Conservation (phyloP, 2,888 invertebrate genomes). For the Meta bourneti region DNA sequence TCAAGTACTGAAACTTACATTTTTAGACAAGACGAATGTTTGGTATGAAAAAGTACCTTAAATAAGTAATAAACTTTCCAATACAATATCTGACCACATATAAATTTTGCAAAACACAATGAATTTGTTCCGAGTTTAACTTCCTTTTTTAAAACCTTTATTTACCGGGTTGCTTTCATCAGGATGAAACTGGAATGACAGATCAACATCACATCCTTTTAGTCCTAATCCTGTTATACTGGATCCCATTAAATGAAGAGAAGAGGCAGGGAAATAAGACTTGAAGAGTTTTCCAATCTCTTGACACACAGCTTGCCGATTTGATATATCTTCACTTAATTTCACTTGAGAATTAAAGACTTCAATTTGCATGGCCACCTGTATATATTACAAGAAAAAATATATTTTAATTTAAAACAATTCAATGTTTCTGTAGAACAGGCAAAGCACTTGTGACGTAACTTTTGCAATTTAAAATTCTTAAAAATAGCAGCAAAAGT, state of each 20-base stretch:
- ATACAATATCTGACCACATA: no score
- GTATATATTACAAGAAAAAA: neutral
- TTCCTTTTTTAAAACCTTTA: no score
- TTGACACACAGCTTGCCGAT: slow-evolving; percentile 12
- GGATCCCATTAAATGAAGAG: slow-evolving; percentile 53
- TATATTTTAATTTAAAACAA: neutral
- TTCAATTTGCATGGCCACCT: slow-evolving; percentile 56
- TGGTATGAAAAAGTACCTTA: no score
- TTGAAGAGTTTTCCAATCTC: slow-evolving; percentile 32
- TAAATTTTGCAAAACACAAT: no score
- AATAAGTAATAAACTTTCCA: no score
- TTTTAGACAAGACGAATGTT: no score
- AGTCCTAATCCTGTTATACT: slow-evolving; percentile 47
- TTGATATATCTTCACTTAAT: slow-evolving; percentile 32
- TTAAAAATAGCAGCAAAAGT: no score
- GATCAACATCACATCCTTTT: slow-evolving; percentile 68
- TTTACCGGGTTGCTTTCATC: slow-evolving; percentile 3
- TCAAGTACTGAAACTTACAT: no score
- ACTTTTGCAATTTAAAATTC: neutral
- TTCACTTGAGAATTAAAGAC: slow-evolving; percentile 46
- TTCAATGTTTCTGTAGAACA: neutral
- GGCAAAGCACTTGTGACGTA: neutral
- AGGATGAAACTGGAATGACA: slow-evolving; percentile 48
- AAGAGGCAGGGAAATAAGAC: slow-evolving; percentile 24
- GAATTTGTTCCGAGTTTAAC: no score